Evolutionary conservation across 1,140 invertebrate genomes (phyloP).

Genomic region (Drosophila funebris): DNA sequence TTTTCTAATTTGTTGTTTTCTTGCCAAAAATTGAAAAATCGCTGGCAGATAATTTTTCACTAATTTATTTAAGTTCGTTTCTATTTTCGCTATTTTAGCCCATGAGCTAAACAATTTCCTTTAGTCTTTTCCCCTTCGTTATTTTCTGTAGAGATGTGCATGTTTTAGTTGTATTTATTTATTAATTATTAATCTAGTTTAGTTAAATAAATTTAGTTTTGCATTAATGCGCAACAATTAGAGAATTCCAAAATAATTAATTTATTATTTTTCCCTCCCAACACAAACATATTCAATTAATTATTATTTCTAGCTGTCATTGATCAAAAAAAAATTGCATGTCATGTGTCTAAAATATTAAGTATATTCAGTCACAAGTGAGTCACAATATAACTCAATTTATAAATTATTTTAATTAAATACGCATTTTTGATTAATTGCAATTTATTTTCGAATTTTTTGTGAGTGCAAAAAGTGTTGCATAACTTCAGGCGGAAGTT

Average conservation of each 20-base stretch:
- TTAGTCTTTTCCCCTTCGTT: not conserved
- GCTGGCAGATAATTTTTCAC: conserved; percentile 56
- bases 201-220: conserved; percentile 30
- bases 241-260: conserved; percentile 63
- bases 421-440: not conserved
- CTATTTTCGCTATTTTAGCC: conserved; percentile 53
- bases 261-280: conserved; percentile 5
- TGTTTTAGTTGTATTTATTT: conserved; percentile 47
- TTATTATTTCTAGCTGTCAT: conserved; percentile 33
- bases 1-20: conserved; percentile 33
- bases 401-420: not conserved
- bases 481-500: conserved; percentile 54
- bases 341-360: not conserved
- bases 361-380: conserved; percentile 19
- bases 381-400: conserved; percentile 10
- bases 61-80: conserved; percentile 30
- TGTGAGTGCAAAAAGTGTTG: conserved; percentile 23
- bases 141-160: no score
- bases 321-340: not conserved
- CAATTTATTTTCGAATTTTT: not conserved
- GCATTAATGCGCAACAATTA: conserved; percentile 44
- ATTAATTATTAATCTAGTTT: conserved; percentile 48
- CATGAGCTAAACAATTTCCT: conserved; percentile 46
- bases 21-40: conserved; percentile 67
- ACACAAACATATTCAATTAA: no score